Evolutionary conservation across 2,797 vertebrate genomes (phyloP).

Genomic region (Myotis findleyi): DNA sequence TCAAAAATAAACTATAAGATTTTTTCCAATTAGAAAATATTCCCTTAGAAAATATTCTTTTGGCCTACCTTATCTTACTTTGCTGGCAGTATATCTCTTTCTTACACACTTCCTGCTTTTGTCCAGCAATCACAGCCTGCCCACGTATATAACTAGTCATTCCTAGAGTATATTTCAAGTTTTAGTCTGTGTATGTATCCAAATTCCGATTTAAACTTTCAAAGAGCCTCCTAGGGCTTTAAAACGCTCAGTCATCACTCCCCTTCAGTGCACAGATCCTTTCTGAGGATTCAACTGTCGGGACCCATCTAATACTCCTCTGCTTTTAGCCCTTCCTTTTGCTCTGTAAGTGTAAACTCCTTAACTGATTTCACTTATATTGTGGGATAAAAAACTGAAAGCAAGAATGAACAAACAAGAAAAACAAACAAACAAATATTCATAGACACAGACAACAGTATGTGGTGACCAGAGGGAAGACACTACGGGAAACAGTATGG

Average conservation of each 20-base stretch:
- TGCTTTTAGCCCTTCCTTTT: not conserved
- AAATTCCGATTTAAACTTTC: not conserved
- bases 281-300: not conserved
- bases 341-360: not conserved
- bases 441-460: too few species aligned
- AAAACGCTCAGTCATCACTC: not conserved
- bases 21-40: not conserved
- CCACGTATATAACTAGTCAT: not conserved
- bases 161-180: not conserved
- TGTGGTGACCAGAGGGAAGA: too few species aligned
- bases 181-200: not conserved
- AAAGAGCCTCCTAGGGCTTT: not conserved
- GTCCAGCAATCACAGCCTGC: not conserved
- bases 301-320: not conserved
- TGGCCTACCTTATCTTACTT: not conserved
- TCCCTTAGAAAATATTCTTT: not conserved
- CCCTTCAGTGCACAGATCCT: not conserved
- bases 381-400: too few species aligned
- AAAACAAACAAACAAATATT: too few species aligned
- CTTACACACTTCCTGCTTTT: not conserved
- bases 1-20: not conserved
- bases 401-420: too few species aligned
- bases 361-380: not conserved
- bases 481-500: not conserved
- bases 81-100: not conserved